Evolutionary conservation across 2,888 invertebrate species (phyloP).

Genomic region (Cerastoderma edule): DNA sequence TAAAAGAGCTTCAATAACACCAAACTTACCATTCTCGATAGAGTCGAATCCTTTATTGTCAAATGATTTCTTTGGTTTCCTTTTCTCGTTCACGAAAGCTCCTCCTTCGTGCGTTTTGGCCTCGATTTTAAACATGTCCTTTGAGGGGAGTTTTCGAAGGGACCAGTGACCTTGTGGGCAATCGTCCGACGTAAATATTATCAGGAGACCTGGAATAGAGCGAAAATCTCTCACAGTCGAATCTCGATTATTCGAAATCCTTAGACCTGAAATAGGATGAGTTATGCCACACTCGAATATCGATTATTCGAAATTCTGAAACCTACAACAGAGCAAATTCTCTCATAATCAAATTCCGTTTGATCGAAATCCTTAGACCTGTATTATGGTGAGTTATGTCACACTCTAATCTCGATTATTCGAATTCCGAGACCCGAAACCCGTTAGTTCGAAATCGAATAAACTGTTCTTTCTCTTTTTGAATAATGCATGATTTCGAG

Average conservation of each 20-base stretch:
- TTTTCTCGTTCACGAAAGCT: too few relatives aligned
- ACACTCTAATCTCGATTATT: too few relatives aligned
- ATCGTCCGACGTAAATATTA: slow-evolving; percentile 48
- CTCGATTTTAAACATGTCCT: not conserved
- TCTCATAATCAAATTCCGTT: not conserved
- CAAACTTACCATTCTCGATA: slow-evolving; percentile 6
- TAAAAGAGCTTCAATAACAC: not conserved
- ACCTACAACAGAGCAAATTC: not conserved
- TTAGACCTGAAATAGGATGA: not conserved
- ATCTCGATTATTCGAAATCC: not conserved
- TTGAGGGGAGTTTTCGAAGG: slow-evolving; percentile 20
- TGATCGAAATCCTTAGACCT: not conserved
- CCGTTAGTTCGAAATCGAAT: not conserved
- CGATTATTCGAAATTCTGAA: not conserved
- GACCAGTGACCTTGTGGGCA: slow-evolving; percentile 52
- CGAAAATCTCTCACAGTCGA: not conserved
- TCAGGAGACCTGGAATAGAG: slow-evolving; percentile 7
- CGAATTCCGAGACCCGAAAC: not conserved
- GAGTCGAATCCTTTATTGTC: slow-evolving; percentile 5
- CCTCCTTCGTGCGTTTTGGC: slow-evolving; percentile 6
- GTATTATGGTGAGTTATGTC: not conserved
- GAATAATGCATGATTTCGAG: not conserved
- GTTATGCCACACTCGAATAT: not conserved
- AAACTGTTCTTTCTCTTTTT: not conserved
- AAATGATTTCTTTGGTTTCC: too few relatives aligned